Percentiles rank a stretch among this genome's conserved stretches.
Evolutionary conservation across 2,113 vertebrate species (phyloP).

Genomic region (Siniperca knerii): DNA sequence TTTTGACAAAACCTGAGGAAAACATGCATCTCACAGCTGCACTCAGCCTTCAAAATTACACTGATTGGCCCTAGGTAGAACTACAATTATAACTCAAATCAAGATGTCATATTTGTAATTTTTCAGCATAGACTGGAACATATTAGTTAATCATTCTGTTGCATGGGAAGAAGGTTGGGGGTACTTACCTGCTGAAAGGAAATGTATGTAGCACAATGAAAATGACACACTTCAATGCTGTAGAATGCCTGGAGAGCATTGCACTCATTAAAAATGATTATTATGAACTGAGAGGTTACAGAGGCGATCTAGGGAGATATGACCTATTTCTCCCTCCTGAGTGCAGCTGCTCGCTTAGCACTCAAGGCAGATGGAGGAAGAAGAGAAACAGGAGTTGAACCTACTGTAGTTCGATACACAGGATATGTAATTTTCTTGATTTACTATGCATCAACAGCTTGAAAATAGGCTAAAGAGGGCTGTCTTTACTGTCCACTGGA

Average conservation of each 20-base stretch:
- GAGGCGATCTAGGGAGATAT: conserved; percentile 44
- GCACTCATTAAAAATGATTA: conserved; percentile 58
- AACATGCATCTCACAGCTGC: conserved; percentile 8
- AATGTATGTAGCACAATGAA: not conserved
- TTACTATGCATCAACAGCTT: conserved; percentile 22
- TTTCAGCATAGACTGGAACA: not conserved
- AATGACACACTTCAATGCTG: conserved; percentile 35
- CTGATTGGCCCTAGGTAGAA: not conserved
- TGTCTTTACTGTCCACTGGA: not conserved
- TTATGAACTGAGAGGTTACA: conserved; percentile 64
- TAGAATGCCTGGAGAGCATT: conserved; percentile 52
- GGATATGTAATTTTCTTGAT: conserved; percentile 21
- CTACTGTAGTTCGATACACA: not conserved
- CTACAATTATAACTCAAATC: conserved; percentile 20
- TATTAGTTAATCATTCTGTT: not conserved
- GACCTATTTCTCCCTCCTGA: conserved; percentile 66
- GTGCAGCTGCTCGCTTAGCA: conserved; percentile 52
- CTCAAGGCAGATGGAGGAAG: conserved; percentile 5
- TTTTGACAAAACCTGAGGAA: conserved; percentile 29
- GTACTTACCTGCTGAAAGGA: conserved; percentile 14
- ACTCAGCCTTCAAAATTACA: conserved; percentile 13
- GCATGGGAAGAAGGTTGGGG: not conserved
- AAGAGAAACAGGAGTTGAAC: not conserved
- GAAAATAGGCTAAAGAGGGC: conserved; percentile 23
- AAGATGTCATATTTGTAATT: not conserved